Conservation (phyloP, 2,888 invertebrate species). For the Sycophila texana region DNA sequence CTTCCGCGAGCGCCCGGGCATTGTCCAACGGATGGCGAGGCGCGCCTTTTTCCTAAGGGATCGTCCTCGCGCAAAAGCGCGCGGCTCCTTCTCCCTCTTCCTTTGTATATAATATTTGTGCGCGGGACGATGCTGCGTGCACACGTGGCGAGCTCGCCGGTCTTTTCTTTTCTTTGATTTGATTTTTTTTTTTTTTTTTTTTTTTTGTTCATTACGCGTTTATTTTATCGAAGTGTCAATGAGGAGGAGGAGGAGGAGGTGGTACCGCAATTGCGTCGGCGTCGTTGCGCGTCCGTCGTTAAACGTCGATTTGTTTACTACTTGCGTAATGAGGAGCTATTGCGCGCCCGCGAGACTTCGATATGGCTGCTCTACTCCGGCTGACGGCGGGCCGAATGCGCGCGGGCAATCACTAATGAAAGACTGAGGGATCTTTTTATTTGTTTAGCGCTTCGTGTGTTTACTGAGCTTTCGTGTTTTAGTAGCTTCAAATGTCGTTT, state of each 20-base stretch:
- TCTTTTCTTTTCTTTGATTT: not conserved
- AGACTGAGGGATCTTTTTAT: too few relatives aligned
- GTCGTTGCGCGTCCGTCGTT: too few relatives aligned
- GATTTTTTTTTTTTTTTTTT: not conserved
- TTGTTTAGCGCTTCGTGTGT: not conserved
- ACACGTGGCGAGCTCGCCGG: not conserved
- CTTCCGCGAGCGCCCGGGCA: too few relatives aligned
- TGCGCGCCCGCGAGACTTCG: not conserved
- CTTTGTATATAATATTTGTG: too few relatives aligned
- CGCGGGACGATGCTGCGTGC: too few relatives aligned
- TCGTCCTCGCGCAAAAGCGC: too few relatives aligned
- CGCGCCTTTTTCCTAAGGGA: not conserved
- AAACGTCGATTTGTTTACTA: constrained; percentile 11
- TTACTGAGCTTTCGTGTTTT: not conserved
- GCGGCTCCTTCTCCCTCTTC: not conserved
- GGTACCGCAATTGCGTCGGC: too few relatives aligned
- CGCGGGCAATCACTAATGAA: too few relatives aligned
- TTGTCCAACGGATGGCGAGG: too few relatives aligned
- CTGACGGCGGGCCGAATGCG: too few relatives aligned
- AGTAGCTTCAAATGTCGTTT: not conserved
- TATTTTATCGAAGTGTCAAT: too few relatives aligned
- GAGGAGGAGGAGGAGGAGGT: not conserved
- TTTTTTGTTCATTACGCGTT: not conserved
- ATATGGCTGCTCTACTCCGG: too few relatives aligned
- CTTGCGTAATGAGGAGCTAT: constrained; percentile 17